Evolutionary conservation across 2,888 invertebrate species (phyloP).

Genomic region (Plagodis dolabraria): DNA sequence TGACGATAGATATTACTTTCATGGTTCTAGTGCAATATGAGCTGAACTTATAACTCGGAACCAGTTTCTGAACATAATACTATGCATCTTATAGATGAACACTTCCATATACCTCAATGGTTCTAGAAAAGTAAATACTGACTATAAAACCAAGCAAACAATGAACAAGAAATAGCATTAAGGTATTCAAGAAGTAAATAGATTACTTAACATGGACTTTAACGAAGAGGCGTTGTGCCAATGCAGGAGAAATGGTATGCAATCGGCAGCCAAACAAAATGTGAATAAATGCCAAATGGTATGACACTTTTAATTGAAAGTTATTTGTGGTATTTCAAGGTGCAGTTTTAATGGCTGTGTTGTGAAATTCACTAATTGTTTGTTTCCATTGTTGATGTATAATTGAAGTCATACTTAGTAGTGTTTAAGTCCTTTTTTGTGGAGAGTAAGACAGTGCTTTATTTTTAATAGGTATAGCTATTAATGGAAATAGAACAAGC

Average conservation of each 20-base stretch:
- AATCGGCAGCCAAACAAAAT: slow-evolving; percentile 27
- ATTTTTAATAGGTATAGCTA: no score
- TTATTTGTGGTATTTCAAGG: slow-evolving; percentile 29
- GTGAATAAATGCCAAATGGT: slow-evolving; percentile 32
- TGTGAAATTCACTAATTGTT: slow-evolving; percentile 11
- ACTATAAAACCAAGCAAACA: not conserved
- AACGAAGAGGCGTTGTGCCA: slow-evolving; percentile 40
- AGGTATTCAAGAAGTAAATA: slow-evolving; percentile 27
- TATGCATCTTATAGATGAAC: no score
- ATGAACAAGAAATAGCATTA: not conserved
- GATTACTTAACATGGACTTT: slow-evolving; percentile 37
- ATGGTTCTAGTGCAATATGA: no score
- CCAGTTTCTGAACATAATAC: no score
- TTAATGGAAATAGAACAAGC: no score
- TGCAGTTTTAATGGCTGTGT: slow-evolving; percentile 7
- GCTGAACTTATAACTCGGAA: no score
- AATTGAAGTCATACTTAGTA: no score
- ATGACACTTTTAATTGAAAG: slow-evolving; percentile 36
- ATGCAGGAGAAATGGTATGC: slow-evolving; percentile 38
- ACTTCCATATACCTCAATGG: no score
- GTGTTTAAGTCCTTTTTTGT: no score
- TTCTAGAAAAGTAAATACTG: no score
- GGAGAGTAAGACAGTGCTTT: no score
- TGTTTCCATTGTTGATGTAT: slow-evolving; percentile 2
- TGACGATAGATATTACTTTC: no score